A percentile compares a stretch with the other conserved stretches of the same genome.
These are phyloP conservation scores for Neostethus bicornis DNA, from an alignment of 2,797 vertebrate genomes.

Conservation along the genomic window DNA sequence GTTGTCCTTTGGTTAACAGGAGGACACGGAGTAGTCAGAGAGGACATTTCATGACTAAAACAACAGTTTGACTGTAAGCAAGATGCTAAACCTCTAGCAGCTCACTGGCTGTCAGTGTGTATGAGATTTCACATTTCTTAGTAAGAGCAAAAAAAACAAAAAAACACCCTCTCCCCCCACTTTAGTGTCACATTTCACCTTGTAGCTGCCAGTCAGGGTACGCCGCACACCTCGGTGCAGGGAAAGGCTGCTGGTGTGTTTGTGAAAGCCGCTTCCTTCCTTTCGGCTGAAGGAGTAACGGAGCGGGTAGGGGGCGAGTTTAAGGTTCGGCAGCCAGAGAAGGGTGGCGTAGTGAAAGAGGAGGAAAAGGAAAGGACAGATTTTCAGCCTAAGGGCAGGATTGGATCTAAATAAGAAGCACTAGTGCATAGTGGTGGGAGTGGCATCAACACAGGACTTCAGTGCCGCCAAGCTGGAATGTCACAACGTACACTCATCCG, in stretches of 20 bases:
- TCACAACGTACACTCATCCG: constrained; percentile 32
- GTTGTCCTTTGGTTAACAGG: constrained; percentile 8
- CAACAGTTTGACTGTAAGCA: constrained; percentile 30
- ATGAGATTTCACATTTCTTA: constrained; percentile 30
- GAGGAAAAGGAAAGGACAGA: constrained; percentile 54
- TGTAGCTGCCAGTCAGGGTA: constrained; percentile 52
- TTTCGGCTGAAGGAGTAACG: constrained; percentile 51
- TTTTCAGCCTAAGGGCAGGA: constrained; percentile 63
- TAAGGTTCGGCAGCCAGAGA: constrained; percentile 44
- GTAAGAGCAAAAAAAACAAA: constrained; percentile 34
- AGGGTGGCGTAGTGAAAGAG: constrained; percentile 27
- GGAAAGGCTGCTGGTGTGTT: constrained; percentile 44
- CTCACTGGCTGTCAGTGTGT: constrained; percentile 37
- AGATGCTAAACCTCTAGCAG: constrained; percentile 19
- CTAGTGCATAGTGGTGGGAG: constrained; percentile 57
- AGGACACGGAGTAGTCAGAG: neutral
- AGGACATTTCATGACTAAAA: constrained; percentile 23
- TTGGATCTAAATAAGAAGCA: constrained; percentile 70
- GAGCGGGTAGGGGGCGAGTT: constrained; percentile 42
- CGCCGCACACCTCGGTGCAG: constrained; percentile 41
- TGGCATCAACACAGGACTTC: constrained; percentile 51
- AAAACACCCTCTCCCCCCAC: constrained; percentile 20
- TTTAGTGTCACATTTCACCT: constrained; percentile 59
- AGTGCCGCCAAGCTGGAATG: constrained; percentile 33
- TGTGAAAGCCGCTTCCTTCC: constrained; percentile 39